These are phyloP conservation scores for Mugil cephalus DNA, from an alignment of 2,113 vertebrate species.

Conservation along the genomic window DNA sequence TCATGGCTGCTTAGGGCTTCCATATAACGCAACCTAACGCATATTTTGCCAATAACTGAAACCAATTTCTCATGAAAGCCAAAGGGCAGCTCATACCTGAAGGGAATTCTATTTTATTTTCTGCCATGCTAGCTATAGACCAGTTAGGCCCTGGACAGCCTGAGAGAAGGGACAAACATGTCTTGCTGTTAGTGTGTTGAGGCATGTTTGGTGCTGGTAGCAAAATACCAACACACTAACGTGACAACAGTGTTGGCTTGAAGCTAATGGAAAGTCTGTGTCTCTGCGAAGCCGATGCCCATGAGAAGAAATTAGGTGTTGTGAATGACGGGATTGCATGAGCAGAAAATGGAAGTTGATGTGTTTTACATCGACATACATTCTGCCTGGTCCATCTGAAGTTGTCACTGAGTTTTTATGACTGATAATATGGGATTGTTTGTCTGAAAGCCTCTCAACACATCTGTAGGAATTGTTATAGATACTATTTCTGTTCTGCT, in stretches of 20 bases:
- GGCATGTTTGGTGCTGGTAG: conserved; percentile 49
- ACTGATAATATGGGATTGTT: not conserved
- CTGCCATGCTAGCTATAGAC: conserved; percentile 2
- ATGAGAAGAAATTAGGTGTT: conserved; percentile 50
- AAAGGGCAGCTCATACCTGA: too few species aligned
- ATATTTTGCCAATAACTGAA: too few species aligned
- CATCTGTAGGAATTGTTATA: too few species aligned
- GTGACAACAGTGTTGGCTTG: conserved; percentile 48
- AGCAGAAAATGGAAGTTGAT: conserved; percentile 37
- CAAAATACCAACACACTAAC: conserved; percentile 32
- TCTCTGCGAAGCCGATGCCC: conserved; percentile 47
- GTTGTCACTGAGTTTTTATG: conserved; percentile 15
- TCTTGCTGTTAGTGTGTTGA: conserved; percentile 27
- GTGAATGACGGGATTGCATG: conserved; percentile 22
- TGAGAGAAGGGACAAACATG: not conserved
- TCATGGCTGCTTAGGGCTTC: too few species aligned
- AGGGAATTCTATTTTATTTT: not conserved
- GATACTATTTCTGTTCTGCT: not conserved
- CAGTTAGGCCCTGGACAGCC: not conserved
- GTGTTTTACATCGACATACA: conserved; percentile 35
- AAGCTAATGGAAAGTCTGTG: conserved; percentile 72
- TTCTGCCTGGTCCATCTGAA: conserved; percentile 15
- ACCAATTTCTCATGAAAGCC: too few species aligned
- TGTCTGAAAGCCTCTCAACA: not conserved
- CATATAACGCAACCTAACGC: too few species aligned